A percentile compares a stretch with the other conserved stretches of the same genome.
Conservation (phyloP, 1,140 invertebrate species). For the Tetragonula clypearis region DNA sequence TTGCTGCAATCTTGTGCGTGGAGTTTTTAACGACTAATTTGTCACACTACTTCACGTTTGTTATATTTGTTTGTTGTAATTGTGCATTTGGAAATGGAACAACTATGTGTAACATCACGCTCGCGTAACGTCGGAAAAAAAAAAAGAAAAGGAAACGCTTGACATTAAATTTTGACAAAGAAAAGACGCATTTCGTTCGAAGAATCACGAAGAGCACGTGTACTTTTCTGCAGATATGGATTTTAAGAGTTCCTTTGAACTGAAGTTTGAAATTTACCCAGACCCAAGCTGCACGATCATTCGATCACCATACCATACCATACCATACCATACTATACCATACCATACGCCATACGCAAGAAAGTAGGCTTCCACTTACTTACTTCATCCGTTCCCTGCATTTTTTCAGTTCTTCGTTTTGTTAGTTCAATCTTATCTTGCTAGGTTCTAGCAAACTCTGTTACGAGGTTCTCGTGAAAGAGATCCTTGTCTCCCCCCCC, state of each 20-base stretch:
- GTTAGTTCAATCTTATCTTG: neutral
- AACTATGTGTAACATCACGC: neutral
- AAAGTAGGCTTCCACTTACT: slow-evolving; percentile 49
- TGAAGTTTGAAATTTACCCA: slow-evolving; percentile 32
- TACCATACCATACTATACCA: slow-evolving; percentile 3
- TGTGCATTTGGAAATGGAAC: neutral
- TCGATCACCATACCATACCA: slow-evolving; percentile 25
- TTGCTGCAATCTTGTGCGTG: neutral
- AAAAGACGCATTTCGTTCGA: neutral
- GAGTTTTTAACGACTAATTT: slow-evolving; percentile 3
- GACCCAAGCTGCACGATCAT: slow-evolving; percentile 38
- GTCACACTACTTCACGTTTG: no score
- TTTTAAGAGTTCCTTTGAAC: neutral
- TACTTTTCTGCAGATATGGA: neutral
- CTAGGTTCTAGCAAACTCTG: neutral
- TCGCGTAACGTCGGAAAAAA: neutral
- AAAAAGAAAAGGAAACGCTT: neutral
- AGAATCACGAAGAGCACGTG: neutral
- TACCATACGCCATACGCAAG: slow-evolving; percentile 43
- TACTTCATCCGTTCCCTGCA: slow-evolving; percentile 20
- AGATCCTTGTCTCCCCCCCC: neutral
- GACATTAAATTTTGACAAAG: neutral
- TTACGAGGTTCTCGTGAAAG: neutral
- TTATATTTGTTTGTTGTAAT: neutral
- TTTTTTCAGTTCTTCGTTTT: slow-evolving; percentile 22